Conservation (phyloP, 2,888 invertebrate genomes). For the Morpho helenor region DNA sequence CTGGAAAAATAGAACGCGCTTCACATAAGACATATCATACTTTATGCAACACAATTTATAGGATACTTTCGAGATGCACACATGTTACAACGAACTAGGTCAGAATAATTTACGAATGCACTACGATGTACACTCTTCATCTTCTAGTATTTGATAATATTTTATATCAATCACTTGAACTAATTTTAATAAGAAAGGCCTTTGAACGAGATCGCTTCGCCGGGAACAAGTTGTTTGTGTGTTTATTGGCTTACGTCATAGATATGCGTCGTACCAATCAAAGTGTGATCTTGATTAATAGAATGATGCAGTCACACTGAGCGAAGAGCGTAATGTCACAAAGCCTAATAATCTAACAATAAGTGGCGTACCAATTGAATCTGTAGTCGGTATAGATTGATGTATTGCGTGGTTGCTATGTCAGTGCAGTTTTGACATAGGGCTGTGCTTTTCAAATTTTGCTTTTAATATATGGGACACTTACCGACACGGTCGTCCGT, state of each 20-base stretch:
- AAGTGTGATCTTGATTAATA: slow-evolving; percentile 21
- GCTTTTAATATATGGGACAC: no score
- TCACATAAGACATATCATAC: no score
- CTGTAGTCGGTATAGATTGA: background rate
- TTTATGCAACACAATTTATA: no score
- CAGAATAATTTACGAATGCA: slow-evolving; percentile 12
- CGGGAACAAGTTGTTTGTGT: slow-evolving; percentile 13
- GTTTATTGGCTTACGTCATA: slow-evolving; percentile 16
- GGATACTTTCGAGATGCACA: background rate
- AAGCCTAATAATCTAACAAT: background rate
- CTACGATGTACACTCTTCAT: background rate
- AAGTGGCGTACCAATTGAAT: background rate
- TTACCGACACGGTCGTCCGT: no score
- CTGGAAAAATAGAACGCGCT: no score
- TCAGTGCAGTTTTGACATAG: background rate
- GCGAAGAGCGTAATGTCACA: slow-evolving; percentile 3
- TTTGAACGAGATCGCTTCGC: slow-evolving; percentile 17
- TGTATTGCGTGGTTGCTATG: no score
- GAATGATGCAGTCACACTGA: slow-evolving; percentile 8
- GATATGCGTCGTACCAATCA: slow-evolving; percentile 17
- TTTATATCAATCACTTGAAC: slow-evolving; percentile 21
- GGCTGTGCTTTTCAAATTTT: background rate
- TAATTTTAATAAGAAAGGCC: slow-evolving; percentile 23
- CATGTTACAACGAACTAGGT: background rate
- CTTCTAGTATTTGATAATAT: slow-evolving; percentile 16